Evolutionary conservation across 1,140 invertebrate species (phyloP), one percentile per base, ranked within the genome.

Genomic region (Drosophila virilis): DNA sequence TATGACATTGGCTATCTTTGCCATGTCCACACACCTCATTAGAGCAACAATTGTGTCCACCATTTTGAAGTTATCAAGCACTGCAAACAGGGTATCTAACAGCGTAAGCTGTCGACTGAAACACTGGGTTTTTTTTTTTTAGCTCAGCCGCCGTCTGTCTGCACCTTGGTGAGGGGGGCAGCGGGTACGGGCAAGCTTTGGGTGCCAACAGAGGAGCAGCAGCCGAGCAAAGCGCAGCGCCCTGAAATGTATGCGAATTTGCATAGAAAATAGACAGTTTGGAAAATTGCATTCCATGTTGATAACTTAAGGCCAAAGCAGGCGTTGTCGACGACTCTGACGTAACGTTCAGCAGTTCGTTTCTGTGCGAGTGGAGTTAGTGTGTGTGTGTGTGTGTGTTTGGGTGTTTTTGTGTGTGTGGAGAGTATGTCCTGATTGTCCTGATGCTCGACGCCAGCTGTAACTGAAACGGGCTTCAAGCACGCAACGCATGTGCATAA

Each of bases 191-290:
- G 43, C 43, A 22, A 45, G 12, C 9, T 1, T 33, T 2, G 42
- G 12, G 33, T 42, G 8, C 52, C 54, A 40, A 37, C 54, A 35
- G 52, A 69, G 60, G 8, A 32, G 40, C 38, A 52, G 67, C 10
- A 54, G 52, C 64, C 13, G 52, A 35, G 76, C 67, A 59, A 62
- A 61, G 42, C 33, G 61, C 51, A 60, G 71, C 70, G 80, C 67
- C 58, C 52, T 72, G 83, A 81, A 85, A 88, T 86, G 82, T 78
- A 80, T 80, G 80, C 75, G 82, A 86, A 86, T 86, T 86, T 86
- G 82, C 82, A 88, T 86, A 86, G 83, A 88, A 88, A 86, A 86
- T 86, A 86, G 82, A 86, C 82, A 86, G 82, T 86, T 86, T 86
- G 82, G 82, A 86, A 86, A 86, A 86, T 86, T 86, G 82, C 82